phyloP scores from a whole-genome alignment of 2,797 vertebrate species.

The Neosalanx taihuensis region DNA sequence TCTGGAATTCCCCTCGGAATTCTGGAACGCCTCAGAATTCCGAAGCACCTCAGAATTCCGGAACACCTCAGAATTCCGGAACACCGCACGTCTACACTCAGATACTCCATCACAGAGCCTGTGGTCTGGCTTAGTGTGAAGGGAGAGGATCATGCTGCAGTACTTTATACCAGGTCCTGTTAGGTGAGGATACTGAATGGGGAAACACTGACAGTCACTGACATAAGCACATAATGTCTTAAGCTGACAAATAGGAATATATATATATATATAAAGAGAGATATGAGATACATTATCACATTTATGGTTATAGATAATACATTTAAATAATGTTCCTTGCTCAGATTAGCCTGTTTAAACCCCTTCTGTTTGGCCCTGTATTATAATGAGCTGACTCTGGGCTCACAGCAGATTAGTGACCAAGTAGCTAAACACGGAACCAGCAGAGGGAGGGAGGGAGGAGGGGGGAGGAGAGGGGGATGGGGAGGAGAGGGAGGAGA shows the following conservation, averaged over 20 bases:
- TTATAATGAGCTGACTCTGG: background rate
- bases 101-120: background rate
- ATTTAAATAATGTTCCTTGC: background rate
- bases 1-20: too few species aligned
- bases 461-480: background rate
- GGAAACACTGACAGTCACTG: constrained; percentile 47
- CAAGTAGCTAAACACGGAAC: background rate
- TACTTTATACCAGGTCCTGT: constrained; percentile 22
- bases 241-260: constrained; percentile 22
- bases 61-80: constrained; percentile 21
- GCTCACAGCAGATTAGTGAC: background rate
- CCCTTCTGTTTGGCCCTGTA: background rate
- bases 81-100: constrained; percentile 23
- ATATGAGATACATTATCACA: background rate
- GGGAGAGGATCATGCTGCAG: constrained; percentile 12
- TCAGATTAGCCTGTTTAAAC: background rate
- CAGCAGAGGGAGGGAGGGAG: constrained; percentile 26
- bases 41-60: too few species aligned
- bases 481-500: constrained; percentile 6
- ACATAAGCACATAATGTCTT: constrained; percentile 56
- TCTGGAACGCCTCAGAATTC: too few species aligned
- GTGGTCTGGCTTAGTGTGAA: background rate
- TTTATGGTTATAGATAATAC: background rate
- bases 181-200: constrained; percentile 40
- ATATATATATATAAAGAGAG: background rate